A percentile compares a stretch with the other conserved stretches of the same genome.
These are phyloP conservation scores for Drosophila meridionalis DNA, from an alignment of 2,888 invertebrate genomes.

Conservation along the genomic window DNA sequence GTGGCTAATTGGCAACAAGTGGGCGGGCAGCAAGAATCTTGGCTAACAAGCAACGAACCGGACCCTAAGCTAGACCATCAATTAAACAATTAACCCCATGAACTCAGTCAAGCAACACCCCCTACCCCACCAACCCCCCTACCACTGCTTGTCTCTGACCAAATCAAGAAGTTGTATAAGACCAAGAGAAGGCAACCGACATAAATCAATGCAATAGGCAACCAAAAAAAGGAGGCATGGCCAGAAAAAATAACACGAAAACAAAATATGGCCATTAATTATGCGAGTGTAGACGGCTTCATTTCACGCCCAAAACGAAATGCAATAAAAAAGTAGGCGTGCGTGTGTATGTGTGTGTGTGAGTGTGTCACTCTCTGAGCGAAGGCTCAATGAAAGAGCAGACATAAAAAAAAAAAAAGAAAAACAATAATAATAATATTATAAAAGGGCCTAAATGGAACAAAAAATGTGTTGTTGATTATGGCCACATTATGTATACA, in stretches of 20 bases:
- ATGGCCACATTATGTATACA: constrained; percentile 72
- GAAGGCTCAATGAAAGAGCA: constrained; percentile 27
- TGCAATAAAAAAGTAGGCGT: constrained; percentile 66
- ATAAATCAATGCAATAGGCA: constrained; percentile 54
- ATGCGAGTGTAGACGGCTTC: constrained; percentile 57
- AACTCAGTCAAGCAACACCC: constrained; percentile 1
- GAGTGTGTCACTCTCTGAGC: constrained; percentile 22
- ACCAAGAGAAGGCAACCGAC: background rate
- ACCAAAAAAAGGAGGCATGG: background rate
- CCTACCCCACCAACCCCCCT: background rate
- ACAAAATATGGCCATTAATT: constrained; percentile 59
- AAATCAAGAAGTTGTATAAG: constrained; percentile 16
- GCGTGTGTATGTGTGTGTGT: constrained; percentile 9
- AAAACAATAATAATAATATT: constrained; percentile 10
- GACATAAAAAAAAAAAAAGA: constrained; percentile 21
- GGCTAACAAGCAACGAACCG: constrained; percentile 1
- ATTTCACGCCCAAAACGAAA: constrained; percentile 69
- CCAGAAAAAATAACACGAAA: background rate
- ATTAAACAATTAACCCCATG: constrained; percentile 55
- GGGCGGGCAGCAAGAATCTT: constrained; percentile 21
- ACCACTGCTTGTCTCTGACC: constrained; percentile 13
- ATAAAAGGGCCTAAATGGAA: constrained; percentile 3
- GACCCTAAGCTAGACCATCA: constrained; percentile 47
- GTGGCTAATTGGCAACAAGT: constrained; percentile 49
- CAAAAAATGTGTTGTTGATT: constrained; percentile 58